These are phyloP conservation scores for Ormyrus rosae DNA, from an alignment of 2,888 invertebrate species.

Conservation along the genomic window DNA sequence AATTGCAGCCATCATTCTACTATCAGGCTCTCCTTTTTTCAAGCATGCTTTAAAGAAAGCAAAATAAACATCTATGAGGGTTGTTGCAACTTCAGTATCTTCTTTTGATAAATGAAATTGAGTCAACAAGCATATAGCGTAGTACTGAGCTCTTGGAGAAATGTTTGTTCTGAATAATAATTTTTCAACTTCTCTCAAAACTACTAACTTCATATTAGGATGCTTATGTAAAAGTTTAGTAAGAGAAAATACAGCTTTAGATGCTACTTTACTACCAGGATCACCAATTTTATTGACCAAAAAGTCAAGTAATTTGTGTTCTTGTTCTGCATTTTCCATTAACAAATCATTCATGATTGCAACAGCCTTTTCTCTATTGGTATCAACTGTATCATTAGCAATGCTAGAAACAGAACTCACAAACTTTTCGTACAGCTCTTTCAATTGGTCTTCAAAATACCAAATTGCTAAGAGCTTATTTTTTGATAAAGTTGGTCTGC, in stretches of 20 bases:
- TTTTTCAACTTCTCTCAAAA: constrained; percentile 92
- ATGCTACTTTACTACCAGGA: constrained; percentile 90
- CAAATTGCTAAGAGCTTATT: constrained; percentile 85
- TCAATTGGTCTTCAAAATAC: constrained; percentile 93
- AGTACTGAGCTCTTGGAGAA: constrained; percentile 91
- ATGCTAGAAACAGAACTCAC: constrained; percentile 84
- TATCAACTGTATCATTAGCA: constrained; percentile 87
- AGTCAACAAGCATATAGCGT: constrained; percentile 93
- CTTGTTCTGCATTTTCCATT: constrained; percentile 88
- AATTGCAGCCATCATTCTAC: constrained; percentile 89
- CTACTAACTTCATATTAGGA: constrained; percentile 93
- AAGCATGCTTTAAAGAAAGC: constrained; percentile 95
- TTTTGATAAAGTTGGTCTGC: constrained; percentile 76
- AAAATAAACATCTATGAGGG: constrained; percentile 93
- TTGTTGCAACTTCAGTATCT: constrained; percentile 86
- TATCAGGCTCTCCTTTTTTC: constrained; percentile 90
- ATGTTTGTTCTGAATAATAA: constrained; percentile 93
- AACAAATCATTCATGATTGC: constrained; percentile 85
- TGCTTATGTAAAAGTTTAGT: constrained; percentile 89
- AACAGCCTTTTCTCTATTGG: constrained; percentile 88
- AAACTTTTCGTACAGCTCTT: constrained; percentile 86
- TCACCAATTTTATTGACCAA: constrained; percentile 98
- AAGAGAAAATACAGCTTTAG: constrained; percentile 91
- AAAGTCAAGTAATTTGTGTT: constrained; percentile 87
- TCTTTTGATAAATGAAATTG: constrained; percentile 87